These are phyloP conservation scores for Drosophila meridionalis DNA, from an alignment of 2,888 invertebrate genomes.

Conservation along the genomic window DNA sequence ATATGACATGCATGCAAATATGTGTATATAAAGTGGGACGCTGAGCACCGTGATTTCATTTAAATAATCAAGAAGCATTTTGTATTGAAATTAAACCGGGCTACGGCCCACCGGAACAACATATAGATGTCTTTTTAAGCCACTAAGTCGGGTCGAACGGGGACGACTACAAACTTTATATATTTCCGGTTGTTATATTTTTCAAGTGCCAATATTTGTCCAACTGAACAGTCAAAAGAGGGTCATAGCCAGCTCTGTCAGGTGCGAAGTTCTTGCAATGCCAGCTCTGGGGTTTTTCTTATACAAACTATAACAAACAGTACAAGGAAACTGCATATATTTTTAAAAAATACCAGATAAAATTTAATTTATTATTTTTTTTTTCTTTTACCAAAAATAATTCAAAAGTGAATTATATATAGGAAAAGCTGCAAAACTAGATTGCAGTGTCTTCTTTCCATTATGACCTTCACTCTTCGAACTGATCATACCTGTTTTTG, in stretches of 20 bases:
- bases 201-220: constrained; percentile 15
- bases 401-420: neutral
- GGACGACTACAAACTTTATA: neutral
- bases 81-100: constrained; percentile 1
- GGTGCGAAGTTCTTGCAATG: constrained; percentile 11
- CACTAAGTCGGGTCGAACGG: neutral
- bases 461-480: neutral
- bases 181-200: neutral
- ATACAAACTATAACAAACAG: neutral
- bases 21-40: neutral
- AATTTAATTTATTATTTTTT: neutral
- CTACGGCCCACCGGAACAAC: too few species aligned
- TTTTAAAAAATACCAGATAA: neutral
- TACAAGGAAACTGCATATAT: neutral
- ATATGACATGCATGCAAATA: constrained; percentile 28
- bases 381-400: neutral
- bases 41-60: constrained; percentile 55
- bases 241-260: constrained; percentile 11
- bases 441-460: neutral
- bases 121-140: neutral
- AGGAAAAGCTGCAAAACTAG: neutral
- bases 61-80: constrained; percentile 11
- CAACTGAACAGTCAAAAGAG: constrained; percentile 5
- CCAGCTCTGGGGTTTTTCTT: constrained; percentile 21
- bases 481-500: neutral